phyloP scores from a whole-genome alignment of 2,113 vertebrate species.

The Sminthopsis crassicaudata region DNA sequence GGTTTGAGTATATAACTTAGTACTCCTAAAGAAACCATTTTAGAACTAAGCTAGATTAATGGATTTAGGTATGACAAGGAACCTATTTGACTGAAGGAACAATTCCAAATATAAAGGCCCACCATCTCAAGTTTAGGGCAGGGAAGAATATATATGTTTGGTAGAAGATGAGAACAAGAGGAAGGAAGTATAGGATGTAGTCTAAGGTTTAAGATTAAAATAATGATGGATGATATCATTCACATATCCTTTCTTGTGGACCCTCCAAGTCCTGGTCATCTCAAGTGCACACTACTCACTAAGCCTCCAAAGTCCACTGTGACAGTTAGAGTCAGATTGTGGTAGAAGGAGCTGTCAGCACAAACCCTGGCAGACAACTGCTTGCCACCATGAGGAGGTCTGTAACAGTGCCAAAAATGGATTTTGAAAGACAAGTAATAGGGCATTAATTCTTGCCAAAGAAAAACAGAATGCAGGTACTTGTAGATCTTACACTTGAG shows the following conservation, averaged over 20 bases:
- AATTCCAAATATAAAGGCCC: not conserved
- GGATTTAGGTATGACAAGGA: not conserved
- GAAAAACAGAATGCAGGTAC: constrained; percentile 79
- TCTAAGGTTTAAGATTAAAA: not conserved
- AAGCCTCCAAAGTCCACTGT: constrained; percentile 83
- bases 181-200: not conserved
- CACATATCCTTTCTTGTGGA: constrained; percentile 55
- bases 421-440: constrained; percentile 85
- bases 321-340: constrained; percentile 82
- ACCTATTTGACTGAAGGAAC: not conserved
- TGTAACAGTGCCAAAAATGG: constrained; percentile 83
- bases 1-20: not conserved
- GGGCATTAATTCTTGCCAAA: constrained; percentile 81
- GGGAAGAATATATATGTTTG: not conserved
- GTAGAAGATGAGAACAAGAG: not conserved
- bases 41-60: not conserved
- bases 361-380: constrained; percentile 86
- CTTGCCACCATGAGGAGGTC: constrained; percentile 80
- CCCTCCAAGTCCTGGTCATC: constrained; percentile 58
- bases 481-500: constrained; percentile 77
- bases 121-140: not conserved
- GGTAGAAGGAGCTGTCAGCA: constrained; percentile 86
- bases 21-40: not conserved
- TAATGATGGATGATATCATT: not conserved
- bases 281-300: constrained; percentile 65